Evolutionary conservation across 2,797 vertebrate genomes (phyloP).

Genomic region (Pipistrellus nathusii): DNA sequence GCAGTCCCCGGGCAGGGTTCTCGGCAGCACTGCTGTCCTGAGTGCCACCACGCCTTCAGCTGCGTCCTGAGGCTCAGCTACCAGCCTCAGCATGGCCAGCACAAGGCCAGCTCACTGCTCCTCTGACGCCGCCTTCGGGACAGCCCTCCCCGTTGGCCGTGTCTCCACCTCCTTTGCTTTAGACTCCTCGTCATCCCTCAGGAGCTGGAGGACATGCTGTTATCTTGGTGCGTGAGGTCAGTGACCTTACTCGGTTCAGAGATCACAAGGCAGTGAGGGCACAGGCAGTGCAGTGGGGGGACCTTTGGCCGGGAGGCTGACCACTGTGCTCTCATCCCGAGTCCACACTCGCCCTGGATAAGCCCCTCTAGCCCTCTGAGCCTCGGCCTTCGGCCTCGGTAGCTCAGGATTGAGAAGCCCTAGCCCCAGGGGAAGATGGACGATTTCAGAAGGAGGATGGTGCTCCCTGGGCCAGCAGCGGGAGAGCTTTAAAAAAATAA

Average conservation of each 20-base stretch:
- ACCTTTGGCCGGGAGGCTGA: not conserved
- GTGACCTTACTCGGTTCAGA: not conserved
- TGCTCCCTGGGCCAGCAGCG: not conserved
- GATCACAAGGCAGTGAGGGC: not conserved
- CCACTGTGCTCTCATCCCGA: not conserved
- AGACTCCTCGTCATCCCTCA: not conserved
- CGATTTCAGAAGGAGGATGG: not conserved
- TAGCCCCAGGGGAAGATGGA: not conserved
- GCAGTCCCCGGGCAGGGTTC: not conserved
- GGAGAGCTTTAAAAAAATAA: not conserved
- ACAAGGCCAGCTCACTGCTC: not conserved
- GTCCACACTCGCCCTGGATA: not conserved
- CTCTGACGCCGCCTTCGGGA: not conserved
- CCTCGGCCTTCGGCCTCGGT: not conserved
- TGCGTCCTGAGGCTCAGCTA: not conserved
- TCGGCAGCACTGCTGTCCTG: not conserved
- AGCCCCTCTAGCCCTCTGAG: not conserved
- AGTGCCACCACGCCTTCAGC: not conserved
- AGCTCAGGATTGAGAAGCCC: not conserved
- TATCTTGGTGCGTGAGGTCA: too few species aligned
- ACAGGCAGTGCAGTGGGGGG: not conserved
- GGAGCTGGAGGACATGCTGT: not conserved
- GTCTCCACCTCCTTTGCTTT: not conserved
- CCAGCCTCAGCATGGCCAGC: not conserved
- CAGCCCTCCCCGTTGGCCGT: not conserved